phyloP scores from a whole-genome alignment of 2,888 invertebrate species.

The Thereva unica region DNA sequence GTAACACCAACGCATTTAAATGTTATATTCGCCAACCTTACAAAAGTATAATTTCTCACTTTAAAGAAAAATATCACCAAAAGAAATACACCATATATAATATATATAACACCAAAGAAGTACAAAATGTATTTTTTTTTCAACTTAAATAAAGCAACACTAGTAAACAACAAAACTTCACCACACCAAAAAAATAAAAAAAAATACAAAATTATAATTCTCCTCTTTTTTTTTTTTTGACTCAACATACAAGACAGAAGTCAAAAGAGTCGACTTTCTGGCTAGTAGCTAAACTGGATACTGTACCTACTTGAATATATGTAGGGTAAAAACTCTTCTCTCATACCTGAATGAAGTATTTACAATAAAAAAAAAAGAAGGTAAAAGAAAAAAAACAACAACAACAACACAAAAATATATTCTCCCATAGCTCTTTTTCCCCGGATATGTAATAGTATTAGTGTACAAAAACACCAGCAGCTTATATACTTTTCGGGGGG shows the following conservation, averaged over 20 bases:
- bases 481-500: conserved; percentile 6
- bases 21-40: conserved; percentile 17
- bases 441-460: conserved; percentile 9
- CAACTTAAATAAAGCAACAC: no score
- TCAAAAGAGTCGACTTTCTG: conserved; percentile 37
- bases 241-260: conserved; percentile 32
- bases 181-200: no score
- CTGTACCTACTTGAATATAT: conserved; percentile 32
- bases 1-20: conserved; percentile 21
- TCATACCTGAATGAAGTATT: conserved; percentile 11
- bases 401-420: no score
- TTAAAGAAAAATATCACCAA: background rate
- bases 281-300: conserved; percentile 33
- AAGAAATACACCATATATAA: conserved; percentile 13
- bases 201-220: no score
- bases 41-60: conserved; percentile 12
- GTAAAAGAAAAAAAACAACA: no score
- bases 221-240: background rate
- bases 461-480: conserved; percentile 31
- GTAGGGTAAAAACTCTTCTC: conserved; percentile 17
- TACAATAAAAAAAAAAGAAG: no score
- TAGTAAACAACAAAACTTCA: no score
- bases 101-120: conserved; percentile 1
- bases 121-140: no score
- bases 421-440: background rate